Base-by-base conservation (phyloP, 2,113 vertebrate species). In the Nibea coibor region DNA sequence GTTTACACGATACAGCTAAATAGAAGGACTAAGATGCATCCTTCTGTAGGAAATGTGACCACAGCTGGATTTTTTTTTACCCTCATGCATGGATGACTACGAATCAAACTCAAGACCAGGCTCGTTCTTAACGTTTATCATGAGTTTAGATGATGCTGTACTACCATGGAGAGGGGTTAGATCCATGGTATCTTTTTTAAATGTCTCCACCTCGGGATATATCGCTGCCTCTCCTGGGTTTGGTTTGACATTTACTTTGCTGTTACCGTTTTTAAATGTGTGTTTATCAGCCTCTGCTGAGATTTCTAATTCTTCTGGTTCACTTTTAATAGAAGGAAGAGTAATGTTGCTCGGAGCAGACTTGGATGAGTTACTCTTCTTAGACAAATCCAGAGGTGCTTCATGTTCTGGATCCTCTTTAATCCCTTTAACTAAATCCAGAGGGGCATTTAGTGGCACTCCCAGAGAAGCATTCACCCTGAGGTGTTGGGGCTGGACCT, bases 371-470 rank as follows among this genome's bases (percentile, higher is more conserved):
- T 15, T 50, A n/a, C 17, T 3, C 51, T 80, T 88, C 14, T 68
- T 89, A 3, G 92, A 92, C 83, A 93, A 84, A 89, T 92, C 88
- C 78, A 91, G 69, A 15, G 90, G 89, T 20, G 31, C 35, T 11
- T 79, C 77, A 17, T 22, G 7, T 28, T 43, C 68, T 48, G 45
- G 62, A 51, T 74, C 70, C 9, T 0, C 64, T 58, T 71, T 78
- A 17, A 47, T 47, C 43, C 35, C 28, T 1, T 11, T 50, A 8
- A 47, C 65, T 17, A 85, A 22, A 76, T 88, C 58, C 22, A 86
- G 48, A 1, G 84, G 77, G 31, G 58, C 1, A 48, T 45, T 35
- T 1, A 19, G 63, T 1, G 9, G 50, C 1, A 9, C 5, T 51
- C 69, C 67, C 0, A 79, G 20, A 50, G 72, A 47, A 39, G 58